These are phyloP conservation scores for Pristionchus maxplancki DNA, from an alignment of 2,888 invertebrate genomes.

Conservation along the genomic window DNA sequence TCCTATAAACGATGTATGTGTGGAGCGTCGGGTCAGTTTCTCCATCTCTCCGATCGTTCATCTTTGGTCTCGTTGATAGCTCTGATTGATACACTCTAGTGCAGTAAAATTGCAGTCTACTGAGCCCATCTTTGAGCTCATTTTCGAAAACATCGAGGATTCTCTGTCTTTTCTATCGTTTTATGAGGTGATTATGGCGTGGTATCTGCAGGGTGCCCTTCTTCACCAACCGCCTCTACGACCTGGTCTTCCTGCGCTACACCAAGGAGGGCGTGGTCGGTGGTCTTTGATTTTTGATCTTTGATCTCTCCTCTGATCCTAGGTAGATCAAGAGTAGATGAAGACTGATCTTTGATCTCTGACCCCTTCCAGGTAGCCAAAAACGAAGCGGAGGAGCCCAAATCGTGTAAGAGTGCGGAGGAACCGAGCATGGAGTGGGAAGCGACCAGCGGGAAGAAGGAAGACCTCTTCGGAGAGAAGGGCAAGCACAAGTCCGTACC, in stretches of 20 bases:
- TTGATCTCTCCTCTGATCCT: background rate
- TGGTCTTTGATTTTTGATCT: background rate
- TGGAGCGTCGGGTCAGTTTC: background rate
- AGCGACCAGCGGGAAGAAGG: background rate
- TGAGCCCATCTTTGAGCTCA: too few species aligned
- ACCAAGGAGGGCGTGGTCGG: background rate
- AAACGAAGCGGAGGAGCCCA: background rate
- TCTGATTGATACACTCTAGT: background rate
- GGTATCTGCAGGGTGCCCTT: background rate
- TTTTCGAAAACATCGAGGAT: too few species aligned
- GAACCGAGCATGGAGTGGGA: constrained; percentile 1
- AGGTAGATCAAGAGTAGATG: too few species aligned
- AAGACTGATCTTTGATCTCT: background rate
- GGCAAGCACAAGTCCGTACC: background rate
- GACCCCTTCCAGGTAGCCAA: constrained; percentile 5
- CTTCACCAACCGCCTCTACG: background rate
- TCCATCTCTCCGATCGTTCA: background rate
- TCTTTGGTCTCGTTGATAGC: background rate
- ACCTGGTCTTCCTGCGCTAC: background rate
- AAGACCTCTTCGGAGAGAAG: constrained; percentile 2
- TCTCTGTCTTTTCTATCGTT: too few species aligned
- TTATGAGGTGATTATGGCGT: too few species aligned
- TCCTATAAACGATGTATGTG: background rate
- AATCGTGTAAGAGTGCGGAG: background rate
- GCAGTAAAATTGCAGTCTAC: too few species aligned